Base-by-base conservation (phyloP, 2,797 vertebrate genomes). In the Sandelia bainsii region DNA sequence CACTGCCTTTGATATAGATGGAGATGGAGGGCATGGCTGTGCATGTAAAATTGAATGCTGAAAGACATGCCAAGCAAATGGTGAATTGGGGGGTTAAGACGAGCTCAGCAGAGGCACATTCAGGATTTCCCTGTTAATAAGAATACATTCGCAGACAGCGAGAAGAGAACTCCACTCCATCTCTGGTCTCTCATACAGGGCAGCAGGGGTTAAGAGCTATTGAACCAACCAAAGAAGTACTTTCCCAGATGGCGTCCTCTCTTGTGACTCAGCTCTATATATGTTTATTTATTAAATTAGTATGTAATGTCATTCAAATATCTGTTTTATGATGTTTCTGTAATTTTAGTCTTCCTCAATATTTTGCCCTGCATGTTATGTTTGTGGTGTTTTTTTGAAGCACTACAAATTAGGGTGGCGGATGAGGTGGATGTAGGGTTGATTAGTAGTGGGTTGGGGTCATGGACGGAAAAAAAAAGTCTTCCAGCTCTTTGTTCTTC, bases 1-100 rank as follows among this genome's bases (percentile, higher is more conserved):
- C 62, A 6, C 50, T 72, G 62, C 72, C 89, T 93, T 92, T 94
- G 90, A 93, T 91, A 86, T 74, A 66, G 86, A 82, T 67, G 62
- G 79, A 76, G 89, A 86, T 80, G 75, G 73, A 79, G 84, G 51
- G 66, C 82, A 88, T 11, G 68, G 68, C 73, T 72, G 77, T 77
- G 77, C 80, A 80, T 87, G 86, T 89, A 87, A 87, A 92, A 89
- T 77, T 69, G 85, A 73, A 87, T 87, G 80, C 92, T 91, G 73
- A 92, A 90, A 92, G 86, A 80, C 74, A 84, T 82, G 76, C 23
- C 69, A 17, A 34, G 86, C 67, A 67, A 69, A 46, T 71, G 87
- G 87, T 90, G 79, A 90, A 82, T 22, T 60, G 57, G 39, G 78
- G 78, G 77, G 83, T 85, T 79, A 89, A 80, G 80, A 72, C 70